A percentile compares a stretch with the other conserved stretches of the same genome.
phyloP scores from a whole-genome alignment of 2,797 vertebrate genomes.

The Eleutherodactylus coqui region DNA sequence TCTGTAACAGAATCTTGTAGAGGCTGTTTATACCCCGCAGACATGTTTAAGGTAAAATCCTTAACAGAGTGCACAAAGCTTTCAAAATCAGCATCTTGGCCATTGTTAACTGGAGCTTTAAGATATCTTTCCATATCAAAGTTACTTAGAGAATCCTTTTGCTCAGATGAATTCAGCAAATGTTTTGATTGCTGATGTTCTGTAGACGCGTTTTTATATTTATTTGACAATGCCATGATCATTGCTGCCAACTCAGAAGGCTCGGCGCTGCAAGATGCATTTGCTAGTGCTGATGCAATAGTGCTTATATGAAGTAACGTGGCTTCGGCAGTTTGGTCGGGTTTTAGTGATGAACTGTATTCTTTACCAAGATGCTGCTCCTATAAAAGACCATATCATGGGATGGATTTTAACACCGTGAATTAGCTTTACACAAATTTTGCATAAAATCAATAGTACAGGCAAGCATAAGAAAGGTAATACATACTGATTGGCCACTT shows the following conservation, averaged over 20 bases:
- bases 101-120: slow-evolving; percentile 76
- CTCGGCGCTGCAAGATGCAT: slow-evolving; percentile 89
- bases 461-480: too few species aligned
- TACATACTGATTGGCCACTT: too few species aligned
- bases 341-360: not conserved
- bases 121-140: slow-evolving; percentile 91
- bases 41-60: slow-evolving; percentile 63
- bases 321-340: slow-evolving; percentile 3
- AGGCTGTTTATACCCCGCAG: slow-evolving; percentile 60
- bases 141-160: slow-evolving; percentile 71
- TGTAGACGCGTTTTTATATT: slow-evolving; percentile 67
- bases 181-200: slow-evolving; percentile 34
- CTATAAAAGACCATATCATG: not conserved
- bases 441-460: not conserved
- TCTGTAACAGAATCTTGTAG: slow-evolving; percentile 54
- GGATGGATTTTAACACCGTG: too few species aligned
- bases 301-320: slow-evolving; percentile 87
- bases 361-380: not conserved
- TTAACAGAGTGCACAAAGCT: slow-evolving; percentile 64
- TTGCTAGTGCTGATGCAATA: slow-evolving; percentile 91
- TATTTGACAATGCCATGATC: slow-evolving; percentile 89
- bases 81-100: slow-evolving; percentile 68
- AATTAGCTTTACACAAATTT: too few species aligned
- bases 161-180: slow-evolving; percentile 66
- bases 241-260: slow-evolving; percentile 91